Conservation (phyloP, 2,888 invertebrate genomes). For the Luperina testacea region DNA sequence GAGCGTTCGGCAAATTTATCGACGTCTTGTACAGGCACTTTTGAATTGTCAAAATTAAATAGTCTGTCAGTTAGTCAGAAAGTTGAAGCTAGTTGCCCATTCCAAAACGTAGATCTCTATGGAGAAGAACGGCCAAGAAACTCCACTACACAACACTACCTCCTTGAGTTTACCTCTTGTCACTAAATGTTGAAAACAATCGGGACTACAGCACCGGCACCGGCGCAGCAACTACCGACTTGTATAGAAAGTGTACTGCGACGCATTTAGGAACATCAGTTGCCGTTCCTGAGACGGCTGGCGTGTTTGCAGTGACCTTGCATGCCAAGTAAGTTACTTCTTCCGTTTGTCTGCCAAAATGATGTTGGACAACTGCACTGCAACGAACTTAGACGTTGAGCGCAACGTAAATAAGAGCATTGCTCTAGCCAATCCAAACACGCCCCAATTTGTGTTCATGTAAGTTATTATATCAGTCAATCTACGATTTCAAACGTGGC, state of each 20-base stretch:
- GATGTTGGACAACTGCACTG: not conserved
- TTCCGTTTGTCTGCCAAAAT: not conserved
- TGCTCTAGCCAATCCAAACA: not conserved
- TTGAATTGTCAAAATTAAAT: no score
- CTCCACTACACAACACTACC: no score
- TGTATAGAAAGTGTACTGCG: conserved; percentile 91
- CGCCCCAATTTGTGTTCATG: not conserved
- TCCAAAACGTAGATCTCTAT: no score
- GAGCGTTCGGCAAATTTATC: no score
- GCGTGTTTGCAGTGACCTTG: conserved; percentile 94
- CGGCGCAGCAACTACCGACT: not conserved
- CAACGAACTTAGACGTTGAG: not conserved
- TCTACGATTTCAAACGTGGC: not conserved
- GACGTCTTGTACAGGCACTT: no score
- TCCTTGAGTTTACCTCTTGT: no score
- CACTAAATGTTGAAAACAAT: not conserved
- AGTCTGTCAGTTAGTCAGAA: no score
- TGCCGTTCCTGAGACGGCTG: conserved; percentile 99
- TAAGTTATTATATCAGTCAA: not conserved
- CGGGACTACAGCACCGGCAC: not conserved
- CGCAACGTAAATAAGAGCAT: not conserved
- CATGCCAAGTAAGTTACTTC: conserved; percentile 97
- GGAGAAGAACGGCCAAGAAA: no score
- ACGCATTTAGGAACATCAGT: conserved; percentile 99
- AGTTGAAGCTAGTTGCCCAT: no score